A percentile compares a stretch with the other conserved stretches of the same genome.
These are phyloP conservation scores for Alfaro cultratus DNA, from an alignment of 2,797 vertebrate genomes.

Conservation along the genomic window DNA sequence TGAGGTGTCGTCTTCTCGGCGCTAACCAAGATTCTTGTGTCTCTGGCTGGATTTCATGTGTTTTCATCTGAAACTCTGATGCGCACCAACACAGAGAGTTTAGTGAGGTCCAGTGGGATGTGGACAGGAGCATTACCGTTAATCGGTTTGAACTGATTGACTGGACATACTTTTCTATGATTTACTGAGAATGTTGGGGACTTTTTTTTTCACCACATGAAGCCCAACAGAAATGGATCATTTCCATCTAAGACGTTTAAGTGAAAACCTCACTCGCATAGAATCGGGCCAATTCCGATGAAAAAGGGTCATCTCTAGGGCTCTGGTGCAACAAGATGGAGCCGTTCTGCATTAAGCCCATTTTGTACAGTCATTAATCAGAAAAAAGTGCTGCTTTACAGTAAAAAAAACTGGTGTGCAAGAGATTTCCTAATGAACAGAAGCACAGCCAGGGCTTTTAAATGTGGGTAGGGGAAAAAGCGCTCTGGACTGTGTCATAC, in stretches of 20 bases:
- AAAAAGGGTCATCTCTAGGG: constrained; percentile 25
- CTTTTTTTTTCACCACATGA: constrained; percentile 24
- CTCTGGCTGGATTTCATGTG: constrained; percentile 45
- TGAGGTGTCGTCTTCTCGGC: constrained; percentile 27
- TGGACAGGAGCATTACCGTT: constrained; percentile 37
- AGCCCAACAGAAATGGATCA: constrained; percentile 18
- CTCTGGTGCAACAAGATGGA: constrained; percentile 29
- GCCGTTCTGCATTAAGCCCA: constrained; percentile 16
- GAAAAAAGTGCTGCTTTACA: constrained; percentile 18
- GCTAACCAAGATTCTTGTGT: constrained; percentile 46
- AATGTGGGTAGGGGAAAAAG: constrained; percentile 47
- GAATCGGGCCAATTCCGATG: constrained; percentile 28
- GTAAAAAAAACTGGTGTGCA: constrained; percentile 17
- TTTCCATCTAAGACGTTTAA: constrained; percentile 29
- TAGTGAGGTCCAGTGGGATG: constrained; percentile 26
- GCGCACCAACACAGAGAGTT: constrained; percentile 16
- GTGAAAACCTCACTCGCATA: constrained; percentile 1
- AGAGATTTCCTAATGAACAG: constrained; percentile 36
- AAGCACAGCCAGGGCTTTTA: constrained; percentile 22
- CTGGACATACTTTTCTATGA: constrained; percentile 30
- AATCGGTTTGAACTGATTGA: constrained; percentile 42
- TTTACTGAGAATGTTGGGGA: constrained; percentile 28
- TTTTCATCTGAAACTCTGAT: constrained; percentile 29
- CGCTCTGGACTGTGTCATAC: constrained; percentile 36
- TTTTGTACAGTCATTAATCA: constrained; percentile 29